A percentile compares a stretch with the other conserved stretches of the same genome.
These are phyloP conservation scores for Pavo muticus DNA, from an alignment of 2,113 vertebrate species.

Conservation along the genomic window DNA sequence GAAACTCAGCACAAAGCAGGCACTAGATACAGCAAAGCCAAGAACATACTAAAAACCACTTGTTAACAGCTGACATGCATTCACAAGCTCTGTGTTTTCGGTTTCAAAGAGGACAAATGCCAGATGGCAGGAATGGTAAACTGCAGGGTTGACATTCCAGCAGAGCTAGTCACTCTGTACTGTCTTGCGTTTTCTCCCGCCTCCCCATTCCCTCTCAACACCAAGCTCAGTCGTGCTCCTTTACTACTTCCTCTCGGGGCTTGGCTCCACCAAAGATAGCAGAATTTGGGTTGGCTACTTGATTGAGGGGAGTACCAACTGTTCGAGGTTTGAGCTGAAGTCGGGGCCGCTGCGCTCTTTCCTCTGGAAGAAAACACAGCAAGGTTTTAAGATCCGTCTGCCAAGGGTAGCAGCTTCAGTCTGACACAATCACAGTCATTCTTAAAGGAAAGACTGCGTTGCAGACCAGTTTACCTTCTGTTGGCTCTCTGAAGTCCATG, in stretches of 20 bases:
- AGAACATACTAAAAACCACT: constrained; percentile 89
- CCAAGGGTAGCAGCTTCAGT: not conserved
- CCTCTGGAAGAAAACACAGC: constrained; percentile 83
- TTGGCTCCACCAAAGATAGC: constrained; percentile 98
- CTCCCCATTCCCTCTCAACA: constrained; percentile 71
- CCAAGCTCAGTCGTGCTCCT: constrained; percentile 87
- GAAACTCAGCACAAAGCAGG: constrained; percentile 83
- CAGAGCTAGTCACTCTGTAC: constrained; percentile 73
- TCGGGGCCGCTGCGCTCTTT: constrained; percentile 93
- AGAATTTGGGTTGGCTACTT: constrained; percentile 99
- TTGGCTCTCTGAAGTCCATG: constrained; percentile 96
- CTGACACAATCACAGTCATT: not conserved
- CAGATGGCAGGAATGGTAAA: constrained; percentile 84
- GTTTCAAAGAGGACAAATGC: constrained; percentile 80
- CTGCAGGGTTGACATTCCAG: constrained; percentile 77
- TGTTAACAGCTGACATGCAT: constrained; percentile 93
- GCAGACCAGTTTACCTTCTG: constrained; percentile 86
- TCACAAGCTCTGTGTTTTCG: constrained; percentile 88
- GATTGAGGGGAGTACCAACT: constrained; percentile 94
- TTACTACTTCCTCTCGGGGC: constrained; percentile 94
- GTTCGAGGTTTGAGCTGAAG: constrained; percentile 98
- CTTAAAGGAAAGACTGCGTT: fast-evolving
- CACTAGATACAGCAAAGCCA: constrained; percentile 90
- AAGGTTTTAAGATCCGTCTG: not conserved
- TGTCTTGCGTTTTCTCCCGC: constrained; percentile 69